phyloP scores from a whole-genome alignment of 2,797 vertebrate species.

The Tragelaphus oryx region DNA sequence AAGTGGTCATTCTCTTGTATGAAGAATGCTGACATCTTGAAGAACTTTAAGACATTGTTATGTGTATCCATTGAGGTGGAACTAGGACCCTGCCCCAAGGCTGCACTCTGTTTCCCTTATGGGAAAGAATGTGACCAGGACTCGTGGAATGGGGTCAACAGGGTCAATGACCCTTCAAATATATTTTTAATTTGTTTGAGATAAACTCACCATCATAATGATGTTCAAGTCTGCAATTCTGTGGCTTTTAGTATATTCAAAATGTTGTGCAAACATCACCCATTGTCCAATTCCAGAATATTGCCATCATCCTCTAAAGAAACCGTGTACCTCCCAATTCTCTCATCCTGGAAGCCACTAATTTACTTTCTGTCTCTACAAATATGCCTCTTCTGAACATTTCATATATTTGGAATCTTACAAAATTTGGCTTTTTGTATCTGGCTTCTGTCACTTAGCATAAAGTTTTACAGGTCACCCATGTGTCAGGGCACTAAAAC shows the following conservation, averaged over 20 bases:
- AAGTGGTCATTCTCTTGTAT: not conserved
- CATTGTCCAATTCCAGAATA: not conserved
- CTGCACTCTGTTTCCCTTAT: not conserved
- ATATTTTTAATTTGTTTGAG: not conserved
- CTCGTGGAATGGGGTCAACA: not conserved
- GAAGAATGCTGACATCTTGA: not conserved
- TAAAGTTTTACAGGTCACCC: not conserved
- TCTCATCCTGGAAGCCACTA: not conserved
- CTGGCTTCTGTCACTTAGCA: not conserved
- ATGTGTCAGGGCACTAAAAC: not conserved
- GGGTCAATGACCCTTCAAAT: not conserved
- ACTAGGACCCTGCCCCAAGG: not conserved
- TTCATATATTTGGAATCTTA: not conserved
- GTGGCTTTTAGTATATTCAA: not conserved
- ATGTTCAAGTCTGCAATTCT: not conserved
- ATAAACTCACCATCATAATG: not conserved
- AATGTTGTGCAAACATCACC: not conserved
- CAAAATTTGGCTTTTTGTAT: not conserved
- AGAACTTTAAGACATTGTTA: not conserved
- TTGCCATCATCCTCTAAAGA: not conserved
- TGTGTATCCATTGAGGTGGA: not conserved
- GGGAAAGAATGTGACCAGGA: not conserved
- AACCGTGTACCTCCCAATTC: not conserved
- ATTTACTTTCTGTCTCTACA: not conserved
- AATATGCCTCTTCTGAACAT: not conserved